These are phyloP conservation scores for Acinonyx jubatus DNA, from an alignment of 2,113 vertebrate genomes.

Conservation along the genomic window DNA sequence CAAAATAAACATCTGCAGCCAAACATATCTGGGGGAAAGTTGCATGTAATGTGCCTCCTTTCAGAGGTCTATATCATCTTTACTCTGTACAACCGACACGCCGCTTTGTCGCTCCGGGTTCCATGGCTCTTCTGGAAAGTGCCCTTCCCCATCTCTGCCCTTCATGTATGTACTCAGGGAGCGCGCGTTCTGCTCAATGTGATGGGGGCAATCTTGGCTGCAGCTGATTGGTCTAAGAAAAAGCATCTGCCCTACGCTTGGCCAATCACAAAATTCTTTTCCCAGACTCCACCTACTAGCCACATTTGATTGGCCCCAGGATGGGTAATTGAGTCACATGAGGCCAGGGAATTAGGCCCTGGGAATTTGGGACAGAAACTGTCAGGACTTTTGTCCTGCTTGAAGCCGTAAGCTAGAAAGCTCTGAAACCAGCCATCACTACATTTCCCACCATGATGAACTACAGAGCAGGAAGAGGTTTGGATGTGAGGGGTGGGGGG, in stretches of 20 bases:
- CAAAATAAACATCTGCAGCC: background rate
- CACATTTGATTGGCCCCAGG: background rate
- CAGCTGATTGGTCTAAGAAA: background rate
- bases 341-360: background rate
- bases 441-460: background rate
- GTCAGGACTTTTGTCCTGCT: background rate
- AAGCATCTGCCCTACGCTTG: background rate
- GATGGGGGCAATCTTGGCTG: background rate
- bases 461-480: background rate
- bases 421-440: background rate
- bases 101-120: background rate
- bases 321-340: background rate
- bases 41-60: background rate
- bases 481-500: no score
- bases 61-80: background rate
- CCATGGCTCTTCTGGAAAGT: background rate
- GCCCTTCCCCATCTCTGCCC: background rate
- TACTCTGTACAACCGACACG: background rate
- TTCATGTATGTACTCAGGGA: background rate
- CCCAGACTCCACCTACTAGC: background rate
- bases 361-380: background rate
- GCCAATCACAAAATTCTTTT: background rate
- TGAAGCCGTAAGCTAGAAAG: background rate
- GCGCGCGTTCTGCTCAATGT: background rate
- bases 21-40: background rate